These are phyloP conservation scores for Melanogrammus aeglefinus DNA, from an alignment of 2,797 vertebrate genomes.

Conservation along the genomic window DNA sequence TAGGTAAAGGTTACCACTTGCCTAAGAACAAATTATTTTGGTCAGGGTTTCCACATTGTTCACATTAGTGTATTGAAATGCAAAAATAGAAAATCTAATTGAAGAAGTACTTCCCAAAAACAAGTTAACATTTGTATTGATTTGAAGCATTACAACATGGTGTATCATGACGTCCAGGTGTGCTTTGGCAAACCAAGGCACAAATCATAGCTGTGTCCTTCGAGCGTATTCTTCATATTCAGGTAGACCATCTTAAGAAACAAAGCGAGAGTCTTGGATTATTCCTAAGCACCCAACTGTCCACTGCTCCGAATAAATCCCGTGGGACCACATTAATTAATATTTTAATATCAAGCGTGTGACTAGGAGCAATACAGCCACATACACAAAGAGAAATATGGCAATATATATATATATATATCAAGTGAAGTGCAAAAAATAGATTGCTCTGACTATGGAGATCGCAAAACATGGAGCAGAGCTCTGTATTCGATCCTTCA, in stretches of 20 bases:
- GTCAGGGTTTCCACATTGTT: neutral
- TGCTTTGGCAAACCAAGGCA: neutral
- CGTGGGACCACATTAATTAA: neutral
- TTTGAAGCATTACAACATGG: too few relatives aligned
- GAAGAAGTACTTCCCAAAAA: neutral
- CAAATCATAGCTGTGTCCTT: neutral
- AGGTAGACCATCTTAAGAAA: too few relatives aligned
- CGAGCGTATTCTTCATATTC: neutral
- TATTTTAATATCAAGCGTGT: neutral
- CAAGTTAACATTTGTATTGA: neutral
- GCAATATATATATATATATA: neutral
- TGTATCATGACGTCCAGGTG: neutral
- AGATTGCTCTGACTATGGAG: neutral
- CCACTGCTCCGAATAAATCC: too few relatives aligned
- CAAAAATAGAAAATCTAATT: neutral
- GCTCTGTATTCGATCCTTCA: neutral
- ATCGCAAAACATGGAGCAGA: neutral
- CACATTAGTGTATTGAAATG: neutral
- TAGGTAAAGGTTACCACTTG: neutral
- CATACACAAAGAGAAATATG: neutral
- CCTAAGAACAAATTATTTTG: neutral
- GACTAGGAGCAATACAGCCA: neutral
- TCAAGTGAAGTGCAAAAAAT: neutral
- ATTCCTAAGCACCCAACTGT: neutral
- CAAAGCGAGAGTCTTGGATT: neutral